Evolutionary conservation across 2,797 vertebrate genomes (phyloP).

Genomic region (Pseudopleuronectes americanus): DNA sequence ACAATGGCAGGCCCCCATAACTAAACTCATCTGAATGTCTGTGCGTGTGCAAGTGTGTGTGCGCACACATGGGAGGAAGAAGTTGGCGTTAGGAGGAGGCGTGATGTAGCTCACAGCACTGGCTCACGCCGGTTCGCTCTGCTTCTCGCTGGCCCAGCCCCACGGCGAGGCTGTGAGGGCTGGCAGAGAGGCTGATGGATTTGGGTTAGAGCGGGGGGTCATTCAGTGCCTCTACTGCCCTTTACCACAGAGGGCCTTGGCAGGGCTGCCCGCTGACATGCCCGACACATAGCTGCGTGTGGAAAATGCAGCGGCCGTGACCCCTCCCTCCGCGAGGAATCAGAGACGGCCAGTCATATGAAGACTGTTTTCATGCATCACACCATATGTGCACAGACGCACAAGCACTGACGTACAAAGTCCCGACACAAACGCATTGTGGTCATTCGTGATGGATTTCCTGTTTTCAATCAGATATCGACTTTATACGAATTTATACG

Average conservation of each 20-base stretch:
- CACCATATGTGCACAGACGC: slow-evolving; percentile 3
- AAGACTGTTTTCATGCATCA: slow-evolving; percentile 29
- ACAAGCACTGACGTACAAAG: background rate
- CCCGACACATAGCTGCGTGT: slow-evolving; percentile 34
- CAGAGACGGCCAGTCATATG: slow-evolving; percentile 19
- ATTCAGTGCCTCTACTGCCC: slow-evolving; percentile 57
- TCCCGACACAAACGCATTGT: no score
- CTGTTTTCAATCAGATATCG: no score
- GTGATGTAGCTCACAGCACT: slow-evolving; percentile 63
- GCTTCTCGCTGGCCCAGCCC: slow-evolving; percentile 71
- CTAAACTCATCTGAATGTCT: slow-evolving; percentile 18
- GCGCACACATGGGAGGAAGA: slow-evolving; percentile 63
- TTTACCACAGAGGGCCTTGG: slow-evolving; percentile 49
- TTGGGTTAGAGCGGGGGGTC: slow-evolving; percentile 19
- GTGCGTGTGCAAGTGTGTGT: slow-evolving; percentile 31
- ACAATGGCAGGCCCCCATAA: slow-evolving; percentile 45
- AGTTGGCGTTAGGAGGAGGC: slow-evolving; percentile 53
- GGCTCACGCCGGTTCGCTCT: slow-evolving; percentile 80
- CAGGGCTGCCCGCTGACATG: slow-evolving; percentile 37
- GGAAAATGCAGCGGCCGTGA: slow-evolving; percentile 25
- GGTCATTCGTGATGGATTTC: no score
- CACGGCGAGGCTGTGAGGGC: slow-evolving; percentile 48
- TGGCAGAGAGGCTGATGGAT: slow-evolving; percentile 37
- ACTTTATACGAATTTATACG: no score
- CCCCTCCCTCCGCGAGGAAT: slow-evolving; percentile 15